Conservation (phyloP, 1,140 invertebrate genomes). For the Ips nitidus region DNA sequence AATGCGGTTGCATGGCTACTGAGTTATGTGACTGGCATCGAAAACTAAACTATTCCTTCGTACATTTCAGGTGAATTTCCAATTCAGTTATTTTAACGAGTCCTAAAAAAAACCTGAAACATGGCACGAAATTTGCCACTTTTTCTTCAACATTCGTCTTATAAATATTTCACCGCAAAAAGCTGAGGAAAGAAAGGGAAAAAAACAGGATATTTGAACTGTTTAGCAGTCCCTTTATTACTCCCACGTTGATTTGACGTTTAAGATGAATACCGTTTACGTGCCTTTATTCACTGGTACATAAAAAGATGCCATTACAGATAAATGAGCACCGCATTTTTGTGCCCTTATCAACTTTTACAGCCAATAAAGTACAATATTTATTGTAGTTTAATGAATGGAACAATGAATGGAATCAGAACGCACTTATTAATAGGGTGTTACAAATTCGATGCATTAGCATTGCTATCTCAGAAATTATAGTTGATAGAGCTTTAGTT, state of each 20-base stretch:
- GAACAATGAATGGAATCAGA: not conserved
- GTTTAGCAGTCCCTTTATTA: not conserved
- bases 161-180: too few species aligned
- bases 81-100: too few species aligned
- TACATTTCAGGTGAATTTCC: too few species aligned
- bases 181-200: not conserved
- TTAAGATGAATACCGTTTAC: constrained; percentile 10
- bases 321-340: constrained; percentile 16
- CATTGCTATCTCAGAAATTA: too few species aligned
- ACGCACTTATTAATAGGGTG: too few species aligned
- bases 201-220: constrained; percentile 3
- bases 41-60: too few species aligned
- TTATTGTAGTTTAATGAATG: constrained; percentile 2
- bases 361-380: constrained; percentile 15
- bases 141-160: not conserved
- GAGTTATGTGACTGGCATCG: not conserved
- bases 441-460: too few species aligned
- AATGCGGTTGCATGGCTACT: not conserved
- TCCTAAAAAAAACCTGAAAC: not conserved
- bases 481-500: too few species aligned
- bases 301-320: constrained; percentile 27
- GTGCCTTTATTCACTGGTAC: constrained; percentile 1
- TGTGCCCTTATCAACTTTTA: constrained; percentile 15
- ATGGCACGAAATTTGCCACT: not conserved
- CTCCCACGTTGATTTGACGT: constrained; percentile 1